Base-by-base conservation (phyloP, 2,888 invertebrate genomes). In the Laothoe populi region DNA sequence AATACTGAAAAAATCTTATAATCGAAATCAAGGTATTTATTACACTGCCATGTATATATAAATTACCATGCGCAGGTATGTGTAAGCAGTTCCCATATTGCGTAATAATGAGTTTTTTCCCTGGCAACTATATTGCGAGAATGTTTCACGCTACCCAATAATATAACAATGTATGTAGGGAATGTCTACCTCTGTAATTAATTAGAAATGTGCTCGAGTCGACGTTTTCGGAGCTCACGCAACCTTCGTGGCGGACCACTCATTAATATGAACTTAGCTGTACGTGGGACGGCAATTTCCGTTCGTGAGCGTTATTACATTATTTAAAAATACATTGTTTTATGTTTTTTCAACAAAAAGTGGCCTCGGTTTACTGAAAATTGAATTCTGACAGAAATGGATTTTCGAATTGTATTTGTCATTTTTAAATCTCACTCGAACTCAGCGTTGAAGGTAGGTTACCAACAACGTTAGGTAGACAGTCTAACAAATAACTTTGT, bases 401-500 rank as follows among this genome's bases (percentile, higher is more conserved):
- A 31, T 19, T 11, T 10, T 4, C 23, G 46, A 11, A 21, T 45
- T 49, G 1, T 1, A 1, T 53, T 21, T 53, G n/a, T 40, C 3
- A 3, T 42, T 16, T 63, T 48, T 48, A 58, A 60, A 46, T 60
- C 58, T 59, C 46, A 31, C 49, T 38, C 13, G 24, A 46, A 48
- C 24, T 40, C 5, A 10, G 11, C 24, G 40, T 40, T 75, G 73
- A 77, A 83, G 75, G 74, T 73, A 78, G 82, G 78, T 83, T n/a
- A 82, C 81, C 81, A 81, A 81, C 81, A 79, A 73, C 81, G 79
- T 77, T 86, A 82, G 79, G 82, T 78, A 80, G 84, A 81, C 82
- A 81, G 78, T 83, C 79, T 74, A 83, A 84, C 86, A 87, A 87
- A 90, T 87, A 90, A 91, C 85, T 90, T 87, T 83, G 87, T 87